phyloP scores from a whole-genome alignment of 1,140 invertebrate species.

The Trachymyrmex septentrionalis region DNA sequence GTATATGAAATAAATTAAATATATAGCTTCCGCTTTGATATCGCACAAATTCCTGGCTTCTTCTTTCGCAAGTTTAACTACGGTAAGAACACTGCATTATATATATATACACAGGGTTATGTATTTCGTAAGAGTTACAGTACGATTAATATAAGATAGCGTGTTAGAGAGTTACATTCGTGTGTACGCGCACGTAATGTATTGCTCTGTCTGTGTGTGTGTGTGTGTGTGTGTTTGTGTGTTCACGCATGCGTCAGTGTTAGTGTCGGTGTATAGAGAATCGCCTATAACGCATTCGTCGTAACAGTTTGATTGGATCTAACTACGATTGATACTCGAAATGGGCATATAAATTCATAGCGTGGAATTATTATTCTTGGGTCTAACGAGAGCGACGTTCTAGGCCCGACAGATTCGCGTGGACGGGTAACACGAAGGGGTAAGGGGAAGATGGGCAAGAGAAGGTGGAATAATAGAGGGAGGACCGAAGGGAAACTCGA shows the following conservation, averaged over 20 bases:
- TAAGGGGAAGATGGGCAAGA: conserved; percentile 16
- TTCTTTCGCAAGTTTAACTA: conserved; percentile 77
- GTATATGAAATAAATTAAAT: conserved; percentile 77
- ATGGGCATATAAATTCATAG: conserved; percentile 59
- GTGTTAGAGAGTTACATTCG: conserved; percentile 10
- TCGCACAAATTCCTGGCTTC: conserved; percentile 54
- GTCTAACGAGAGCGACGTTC: conserved; percentile 67
- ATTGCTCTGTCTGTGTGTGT: neutral
- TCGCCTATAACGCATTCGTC: conserved; percentile 82
- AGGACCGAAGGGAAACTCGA: conserved; percentile 10
- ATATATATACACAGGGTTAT: conserved; percentile 77
- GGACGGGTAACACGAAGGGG: conserved; percentile 68
- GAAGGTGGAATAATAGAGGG: conserved; percentile 62
- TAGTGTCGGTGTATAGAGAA: conserved; percentile 74
- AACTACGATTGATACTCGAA: conserved; percentile 77
- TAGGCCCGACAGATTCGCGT: conserved; percentile 72
- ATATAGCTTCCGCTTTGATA: conserved; percentile 61
- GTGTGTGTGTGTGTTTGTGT: neutral
- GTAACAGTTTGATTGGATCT: conserved; percentile 77
- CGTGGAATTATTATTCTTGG: conserved; percentile 55
- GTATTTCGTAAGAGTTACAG: conserved; percentile 82
- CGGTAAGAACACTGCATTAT: conserved; percentile 81
- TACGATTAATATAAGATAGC: conserved; percentile 78
- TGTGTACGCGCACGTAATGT: too few species aligned
- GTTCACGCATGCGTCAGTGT: neutral